Base-by-base conservation (phyloP, 2,113 vertebrate species). In the Meleagris gallopavo region DNA sequence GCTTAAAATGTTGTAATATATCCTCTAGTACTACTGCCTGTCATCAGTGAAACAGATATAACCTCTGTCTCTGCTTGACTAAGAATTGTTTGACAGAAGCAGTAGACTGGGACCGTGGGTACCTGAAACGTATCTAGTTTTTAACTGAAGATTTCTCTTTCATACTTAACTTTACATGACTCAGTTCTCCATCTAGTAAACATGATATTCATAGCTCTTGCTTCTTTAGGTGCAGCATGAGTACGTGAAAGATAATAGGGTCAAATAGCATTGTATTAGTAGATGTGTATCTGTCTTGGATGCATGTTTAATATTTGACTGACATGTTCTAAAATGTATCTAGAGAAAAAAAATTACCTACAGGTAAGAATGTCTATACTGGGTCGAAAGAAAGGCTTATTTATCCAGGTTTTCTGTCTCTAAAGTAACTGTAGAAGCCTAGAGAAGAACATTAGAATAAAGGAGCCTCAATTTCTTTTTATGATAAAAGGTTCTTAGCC, bases 61-160 rank as follows among this genome's bases (percentile, higher is more conserved):
- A 88, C 66, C 48, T 54, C 82, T 90, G 38, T 57, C 83, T 94
- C 54, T 91, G 72, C 86, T 57, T 78, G 90, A 88, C 45, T 85
- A 48, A 80, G 71, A 89, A 84, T 27, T 65, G 24, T 79, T 83
- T 85, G 74, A 66, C 45, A 89, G 79, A 92, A 50, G 65, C 70
- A 89, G 22, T 66, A 89, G 75, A 17, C 41, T 91, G 83, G 85
- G 88, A 88, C 61, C 0, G 0, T 36, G 38, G 69, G 54, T 46
- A 65, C 4, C 50, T 77, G 88, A 86, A 89, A 60, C 90, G 45
- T 81, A 69, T 36, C 73, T 70, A 2, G 65, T 65, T 81, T 13
- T 38, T 86, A 2, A 1, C 38, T 40, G 20, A 81, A 85, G 48
- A 46, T 88, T 90, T 74, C 34, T 73, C 40, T 78, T 90, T 0